Conservation (phyloP, 1,140 invertebrate species). For the Anthonomus grandis region DNA sequence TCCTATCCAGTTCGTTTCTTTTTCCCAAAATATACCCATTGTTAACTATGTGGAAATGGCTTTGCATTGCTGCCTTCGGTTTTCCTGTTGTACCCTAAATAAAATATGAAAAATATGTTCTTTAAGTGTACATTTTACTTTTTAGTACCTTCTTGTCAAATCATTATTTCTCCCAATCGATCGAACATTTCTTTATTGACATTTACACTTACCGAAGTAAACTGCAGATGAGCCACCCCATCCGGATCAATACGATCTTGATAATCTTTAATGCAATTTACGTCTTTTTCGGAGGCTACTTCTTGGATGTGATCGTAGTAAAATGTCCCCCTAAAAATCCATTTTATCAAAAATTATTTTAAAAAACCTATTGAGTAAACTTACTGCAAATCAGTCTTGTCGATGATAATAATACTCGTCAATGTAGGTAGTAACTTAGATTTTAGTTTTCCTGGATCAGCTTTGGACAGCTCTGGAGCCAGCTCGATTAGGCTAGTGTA, state of each 20-base stretch:
- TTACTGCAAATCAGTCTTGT: slow-evolving; percentile 32
- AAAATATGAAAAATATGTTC: background rate
- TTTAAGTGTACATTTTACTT: background rate
- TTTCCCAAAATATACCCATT: slow-evolving; percentile 70
- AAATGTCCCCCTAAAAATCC: slow-evolving; percentile 58
- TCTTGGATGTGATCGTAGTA: slow-evolving; percentile 57
- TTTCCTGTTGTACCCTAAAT: slow-evolving; percentile 74
- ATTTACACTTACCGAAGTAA: slow-evolving; percentile 58
- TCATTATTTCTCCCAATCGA: background rate
- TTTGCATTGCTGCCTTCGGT: slow-evolving; percentile 83
- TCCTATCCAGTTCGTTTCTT: slow-evolving; percentile 56
- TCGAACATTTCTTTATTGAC: background rate
- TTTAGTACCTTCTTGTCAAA: background rate
- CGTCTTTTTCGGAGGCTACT: slow-evolving; percentile 35
- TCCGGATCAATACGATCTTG: slow-evolving; percentile 19
- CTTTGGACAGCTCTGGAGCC: slow-evolving; percentile 51
- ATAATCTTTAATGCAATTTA: background rate
- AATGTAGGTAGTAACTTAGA: slow-evolving; percentile 43
- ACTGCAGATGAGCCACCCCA: slow-evolving; percentile 15
- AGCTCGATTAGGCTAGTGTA: slow-evolving; percentile 60
- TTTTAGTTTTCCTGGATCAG: slow-evolving; percentile 45
- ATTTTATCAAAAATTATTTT: background rate
- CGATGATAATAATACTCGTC: slow-evolving; percentile 31
- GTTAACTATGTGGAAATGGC: slow-evolving; percentile 82
- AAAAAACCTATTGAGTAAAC: background rate